phyloP scores from a whole-genome alignment of 2,888 invertebrate species.

The Tromatobia lineatoria region DNA sequence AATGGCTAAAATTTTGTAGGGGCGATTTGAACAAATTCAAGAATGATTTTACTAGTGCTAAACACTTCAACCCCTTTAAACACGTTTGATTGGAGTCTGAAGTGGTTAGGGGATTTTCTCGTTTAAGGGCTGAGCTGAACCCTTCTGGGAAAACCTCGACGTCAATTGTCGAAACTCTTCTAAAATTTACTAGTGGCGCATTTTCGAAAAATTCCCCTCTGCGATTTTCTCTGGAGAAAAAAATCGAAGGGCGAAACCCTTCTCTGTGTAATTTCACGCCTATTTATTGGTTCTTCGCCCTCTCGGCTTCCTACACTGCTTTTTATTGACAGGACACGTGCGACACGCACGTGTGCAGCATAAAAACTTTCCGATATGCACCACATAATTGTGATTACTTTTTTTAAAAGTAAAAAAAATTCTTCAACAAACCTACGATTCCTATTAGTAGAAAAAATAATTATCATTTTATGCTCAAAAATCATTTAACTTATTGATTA shows the following conservation, averaged over 20 bases:
- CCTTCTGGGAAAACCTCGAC: constrained; percentile 16
- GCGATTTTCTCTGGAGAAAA: background rate
- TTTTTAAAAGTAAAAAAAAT: background rate
- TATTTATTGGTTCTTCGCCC: background rate
- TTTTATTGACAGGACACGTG: constrained; percentile 5
- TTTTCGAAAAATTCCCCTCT: constrained; percentile 20
- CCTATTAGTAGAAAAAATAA: too few relatives aligned
- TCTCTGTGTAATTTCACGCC: constrained; percentile 17
- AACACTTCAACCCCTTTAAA: background rate
- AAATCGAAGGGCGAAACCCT: constrained; percentile 7
- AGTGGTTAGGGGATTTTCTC: constrained; percentile 11
- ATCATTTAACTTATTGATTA: too few relatives aligned
- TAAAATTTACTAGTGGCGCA: constrained; percentile 3
- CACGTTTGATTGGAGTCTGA: constrained; percentile 4
- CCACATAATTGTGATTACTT: background rate
- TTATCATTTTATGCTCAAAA: too few relatives aligned
- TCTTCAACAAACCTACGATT: background rate
- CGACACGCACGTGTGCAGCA: constrained; percentile 2
- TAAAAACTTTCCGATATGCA: background rate
- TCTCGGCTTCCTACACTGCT: background rate
- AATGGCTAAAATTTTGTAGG: too few relatives aligned
- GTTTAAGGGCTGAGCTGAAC: background rate
- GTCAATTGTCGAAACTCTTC: background rate
- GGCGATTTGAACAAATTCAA: too few relatives aligned
- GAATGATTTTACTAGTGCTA: too few relatives aligned